Evolutionary conservation across 2,888 invertebrate genomes (phyloP).

Genomic region (Stenodera caucasica): DNA sequence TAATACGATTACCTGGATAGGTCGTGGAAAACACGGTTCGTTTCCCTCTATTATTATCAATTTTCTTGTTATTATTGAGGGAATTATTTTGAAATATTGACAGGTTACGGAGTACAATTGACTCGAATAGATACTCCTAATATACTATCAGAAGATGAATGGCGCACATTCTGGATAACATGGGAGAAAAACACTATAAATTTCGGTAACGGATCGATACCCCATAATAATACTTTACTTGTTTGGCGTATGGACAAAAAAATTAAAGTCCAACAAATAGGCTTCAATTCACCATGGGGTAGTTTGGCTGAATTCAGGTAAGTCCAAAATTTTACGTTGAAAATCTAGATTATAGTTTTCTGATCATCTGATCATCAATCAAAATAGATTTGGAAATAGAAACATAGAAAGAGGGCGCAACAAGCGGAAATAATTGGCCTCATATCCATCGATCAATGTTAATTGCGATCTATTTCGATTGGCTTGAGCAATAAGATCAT

Average conservation of each 20-base stretch:
- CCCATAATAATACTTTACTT: constrained; percentile 61
- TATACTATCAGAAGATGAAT: constrained; percentile 60
- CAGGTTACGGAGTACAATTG: constrained; percentile 66
- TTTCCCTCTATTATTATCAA: neutral
- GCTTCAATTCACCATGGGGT: constrained; percentile 68
- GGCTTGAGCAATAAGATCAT: constrained; percentile 16
- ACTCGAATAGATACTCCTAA: constrained; percentile 63
- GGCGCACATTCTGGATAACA: constrained; percentile 70
- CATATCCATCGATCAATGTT: constrained; percentile 29
- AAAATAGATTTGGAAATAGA: too few species aligned
- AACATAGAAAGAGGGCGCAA: too few species aligned
- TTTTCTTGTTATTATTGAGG: too few species aligned
- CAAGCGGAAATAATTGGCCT: constrained; percentile 32
- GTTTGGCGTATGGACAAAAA: constrained; percentile 65
- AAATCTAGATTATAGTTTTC: too few species aligned
- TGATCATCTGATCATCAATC: constrained; percentile 36
- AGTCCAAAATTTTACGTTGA: too few species aligned
- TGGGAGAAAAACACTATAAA: constrained; percentile 65
- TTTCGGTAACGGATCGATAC: constrained; percentile 62
- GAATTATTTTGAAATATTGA: neutral
- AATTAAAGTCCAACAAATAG: constrained; percentile 64
- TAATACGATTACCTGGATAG: constrained; percentile 63
- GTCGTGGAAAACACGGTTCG: constrained; percentile 66
- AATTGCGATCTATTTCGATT: constrained; percentile 24
- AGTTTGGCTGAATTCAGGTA: constrained; percentile 67